phyloP scores from a whole-genome alignment of 2,113 vertebrate genomes.

The Hippocampus barbouri region DNA sequence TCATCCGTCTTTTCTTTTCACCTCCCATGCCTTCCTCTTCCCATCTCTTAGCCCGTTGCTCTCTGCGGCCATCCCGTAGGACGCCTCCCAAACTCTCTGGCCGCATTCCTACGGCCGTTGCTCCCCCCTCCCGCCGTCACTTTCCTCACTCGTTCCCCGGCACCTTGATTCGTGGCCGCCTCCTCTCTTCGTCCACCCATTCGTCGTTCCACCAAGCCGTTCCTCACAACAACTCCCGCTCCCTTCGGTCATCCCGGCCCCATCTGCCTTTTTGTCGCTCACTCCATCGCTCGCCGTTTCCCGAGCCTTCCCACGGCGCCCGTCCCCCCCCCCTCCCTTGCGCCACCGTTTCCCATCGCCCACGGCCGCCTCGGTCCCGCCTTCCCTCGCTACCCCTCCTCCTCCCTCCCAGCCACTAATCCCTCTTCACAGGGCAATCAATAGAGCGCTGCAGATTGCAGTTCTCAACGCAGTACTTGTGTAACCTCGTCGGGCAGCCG shows the following conservation, averaged over 20 bases:
- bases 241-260: background rate
- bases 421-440: slow-evolving; percentile 69
- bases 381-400: background rate
- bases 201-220: background rate
- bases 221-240: background rate
- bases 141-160: background rate
- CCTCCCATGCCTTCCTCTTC: too few species aligned
- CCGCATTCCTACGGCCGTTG: background rate
- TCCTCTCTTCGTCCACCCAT: background rate
- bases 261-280: background rate
- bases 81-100: too few species aligned
- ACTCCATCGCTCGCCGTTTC: background rate
- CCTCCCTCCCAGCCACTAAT: slow-evolving; percentile 57
- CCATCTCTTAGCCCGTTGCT: too few species aligned
- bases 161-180: background rate
- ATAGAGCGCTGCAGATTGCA: slow-evolving; percentile 66
- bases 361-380: background rate
- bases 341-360: background rate
- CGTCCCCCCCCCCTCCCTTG: slow-evolving; percentile 11
- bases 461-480: slow-evolving; percentile 60
- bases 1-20: too few species aligned
- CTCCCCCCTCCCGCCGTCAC: background rate
- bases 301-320: slow-evolving; percentile 6
- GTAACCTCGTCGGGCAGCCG: slow-evolving; percentile 58
- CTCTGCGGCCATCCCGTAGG: too few species aligned